Percentiles rank a stretch among this genome's conserved stretches.
These are phyloP conservation scores for Oncorhynchus clarkii DNA, from an alignment of 2,113 vertebrate species.

Conservation along the genomic window DNA sequence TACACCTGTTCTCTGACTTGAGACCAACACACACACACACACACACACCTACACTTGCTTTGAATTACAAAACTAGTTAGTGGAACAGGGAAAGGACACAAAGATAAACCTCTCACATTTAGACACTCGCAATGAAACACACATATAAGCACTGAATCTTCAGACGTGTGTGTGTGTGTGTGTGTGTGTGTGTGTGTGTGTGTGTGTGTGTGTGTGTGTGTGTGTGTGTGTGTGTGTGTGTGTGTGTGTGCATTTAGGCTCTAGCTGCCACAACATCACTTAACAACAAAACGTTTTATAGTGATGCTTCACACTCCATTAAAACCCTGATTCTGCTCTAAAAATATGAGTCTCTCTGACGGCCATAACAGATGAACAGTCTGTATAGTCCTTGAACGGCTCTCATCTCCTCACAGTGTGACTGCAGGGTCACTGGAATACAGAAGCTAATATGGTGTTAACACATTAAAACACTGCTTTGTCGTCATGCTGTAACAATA, in stretches of 20 bases:
- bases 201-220: background rate
- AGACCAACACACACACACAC: slow-evolving; percentile 39
- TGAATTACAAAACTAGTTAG: background rate
- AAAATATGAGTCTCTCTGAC: slow-evolving; percentile 39
- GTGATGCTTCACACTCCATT: slow-evolving; percentile 51
- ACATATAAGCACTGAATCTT: background rate
- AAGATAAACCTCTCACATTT: background rate
- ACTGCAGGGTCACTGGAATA: no score
- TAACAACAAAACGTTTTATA: slow-evolving; percentile 56
- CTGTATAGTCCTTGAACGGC: slow-evolving; percentile 14
- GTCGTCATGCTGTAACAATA: slow-evolving; percentile 13
- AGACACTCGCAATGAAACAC: background rate
- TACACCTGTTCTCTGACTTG: slow-evolving; percentile 58
- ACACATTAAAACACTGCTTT: slow-evolving; percentile 1
- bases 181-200: no score
- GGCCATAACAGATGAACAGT: slow-evolving; percentile 53
- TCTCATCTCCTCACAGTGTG: slow-evolving; percentile 9
- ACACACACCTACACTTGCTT: slow-evolving; percentile 13
- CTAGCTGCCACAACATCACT: slow-evolving; percentile 28
- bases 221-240: slow-evolving; percentile 1
- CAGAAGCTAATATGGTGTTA: slow-evolving; percentile 23
- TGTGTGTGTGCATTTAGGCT: slow-evolving; percentile 25
- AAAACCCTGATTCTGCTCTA: slow-evolving; percentile 42
- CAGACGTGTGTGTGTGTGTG: no score
- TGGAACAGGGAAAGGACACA: background rate